phyloP scores from a whole-genome alignment of 2,113 vertebrate species.

The Lepus europaeus region DNA sequence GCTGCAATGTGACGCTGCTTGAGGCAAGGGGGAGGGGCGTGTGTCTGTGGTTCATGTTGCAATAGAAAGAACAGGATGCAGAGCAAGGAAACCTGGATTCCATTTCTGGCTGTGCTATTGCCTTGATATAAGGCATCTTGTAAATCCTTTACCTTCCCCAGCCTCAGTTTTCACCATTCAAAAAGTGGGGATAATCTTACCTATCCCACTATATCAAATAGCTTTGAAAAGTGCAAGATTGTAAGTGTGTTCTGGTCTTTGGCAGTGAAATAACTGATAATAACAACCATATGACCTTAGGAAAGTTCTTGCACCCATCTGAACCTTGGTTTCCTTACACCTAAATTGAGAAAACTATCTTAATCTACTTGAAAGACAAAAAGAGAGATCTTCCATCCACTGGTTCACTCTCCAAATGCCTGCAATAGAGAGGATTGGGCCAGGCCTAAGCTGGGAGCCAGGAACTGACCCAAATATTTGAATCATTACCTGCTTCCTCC shows the following conservation, averaged over 20 bases:
- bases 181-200: background rate
- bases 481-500: too few relatives aligned
- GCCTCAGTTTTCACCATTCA: constrained; percentile 40
- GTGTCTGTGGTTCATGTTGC: constrained; percentile 6
- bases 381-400: too few relatives aligned
- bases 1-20: background rate
- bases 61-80: constrained; percentile 29
- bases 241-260: constrained; percentile 11
- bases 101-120: constrained; percentile 55
- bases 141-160: background rate
- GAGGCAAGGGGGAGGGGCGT: background rate
- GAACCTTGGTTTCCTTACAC: background rate
- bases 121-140: background rate
- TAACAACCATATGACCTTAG: background rate
- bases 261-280: constrained; percentile 27
- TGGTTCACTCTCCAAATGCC: too few relatives aligned
- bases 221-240: constrained; percentile 49
- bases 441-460: too few relatives aligned
- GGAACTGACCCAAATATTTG: too few relatives aligned
- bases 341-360: background rate
- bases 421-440: too few relatives aligned
- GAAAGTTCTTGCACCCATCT: background rate
- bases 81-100: background rate
- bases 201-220: background rate
- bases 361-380: too few relatives aligned